Evolutionary conservation across 2,888 invertebrate species (phyloP).

Genomic region (Xylophagus ater): DNA sequence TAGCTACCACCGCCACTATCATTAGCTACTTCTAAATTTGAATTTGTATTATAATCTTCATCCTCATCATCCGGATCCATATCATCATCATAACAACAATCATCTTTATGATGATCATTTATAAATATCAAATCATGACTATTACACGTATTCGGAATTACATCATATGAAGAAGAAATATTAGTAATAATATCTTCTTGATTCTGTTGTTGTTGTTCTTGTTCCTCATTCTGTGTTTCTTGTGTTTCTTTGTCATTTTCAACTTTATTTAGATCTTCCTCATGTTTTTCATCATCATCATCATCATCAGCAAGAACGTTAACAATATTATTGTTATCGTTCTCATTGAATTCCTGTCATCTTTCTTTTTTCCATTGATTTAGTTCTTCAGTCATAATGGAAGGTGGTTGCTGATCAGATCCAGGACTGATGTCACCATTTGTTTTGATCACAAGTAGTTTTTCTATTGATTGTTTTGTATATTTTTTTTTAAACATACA

Average conservation of each 20-base stretch:
- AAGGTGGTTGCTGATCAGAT: slow-evolving; percentile 35
- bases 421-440: slow-evolving; percentile 28
- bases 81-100: slow-evolving; percentile 23
- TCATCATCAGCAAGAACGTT: slow-evolving; percentile 21
- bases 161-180: slow-evolving; percentile 10
- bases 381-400: slow-evolving; percentile 26
- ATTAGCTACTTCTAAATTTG: slow-evolving; percentile 34
- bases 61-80: slow-evolving; percentile 18
- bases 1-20: slow-evolving; percentile 39
- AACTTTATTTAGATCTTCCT: slow-evolving; percentile 29
- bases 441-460: slow-evolving; percentile 9
- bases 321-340: slow-evolving; percentile 20
- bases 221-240: slow-evolving; percentile 17
- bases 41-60: slow-evolving; percentile 32
- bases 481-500: background rate
- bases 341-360: slow-evolving; percentile 22
- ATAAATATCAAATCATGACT: slow-evolving; percentile 10
- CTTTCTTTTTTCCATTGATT: slow-evolving; percentile 22
- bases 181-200: background rate
- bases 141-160: slow-evolving; percentile 10
- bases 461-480: slow-evolving; percentile 7
- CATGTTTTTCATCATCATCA: slow-evolving; percentile 19
- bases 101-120: slow-evolving; percentile 27
- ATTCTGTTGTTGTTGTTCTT: slow-evolving; percentile 3
- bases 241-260: slow-evolving; percentile 18